Base-by-base conservation (phyloP, 2,113 vertebrate species). In the Columbina picui region DNA sequence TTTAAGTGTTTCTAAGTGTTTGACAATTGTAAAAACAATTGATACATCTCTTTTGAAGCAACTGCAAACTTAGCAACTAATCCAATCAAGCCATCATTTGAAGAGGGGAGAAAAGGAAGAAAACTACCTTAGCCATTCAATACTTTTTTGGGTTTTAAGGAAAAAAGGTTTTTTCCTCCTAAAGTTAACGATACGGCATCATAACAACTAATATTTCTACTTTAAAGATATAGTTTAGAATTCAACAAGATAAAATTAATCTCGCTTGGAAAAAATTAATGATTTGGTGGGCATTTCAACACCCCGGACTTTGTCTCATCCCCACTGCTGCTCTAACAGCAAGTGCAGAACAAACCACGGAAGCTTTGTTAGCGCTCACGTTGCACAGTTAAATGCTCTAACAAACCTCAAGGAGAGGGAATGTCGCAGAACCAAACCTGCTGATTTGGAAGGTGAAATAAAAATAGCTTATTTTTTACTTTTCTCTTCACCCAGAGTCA, bases 21-120 rank as follows among this genome's bases (percentile, higher is more conserved):
- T 74, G 68, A 91, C 76, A 91, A 88, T 92, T 91, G 41, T 39
- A 64, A 84, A 88, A 43, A 80, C 75, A 92, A 88, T 7, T 92
- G 89, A 84, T 85, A 73, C 0, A 2, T 78, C 59, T 91, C 82
- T 64, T 79, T 14, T 68, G 59, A 83, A 95, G 76, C 30, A 92
- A 81, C 8, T 68, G 84, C 56, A 80, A 80, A 90, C 69, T 84
- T 70, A 93, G 84, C 75, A 88, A 88, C 88, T 94, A 90, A 86
- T 83, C 71, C 55, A 94, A 90, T 90, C 29, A 90, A 88, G 55
- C 4, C 34, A 27, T 73, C 77, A 88, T 80, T 67, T 87, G 53
- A 71, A 83, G 19, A 68, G 4, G 4, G 29, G 1, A 64, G 13
- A 34, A 4, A 60, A 14, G 13, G 8, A 64, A 78, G 23, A 56